Evolutionary conservation across 1,140 invertebrate species (phyloP), one percentile per base, ranked within the genome.

Genomic region (Drosophila seguyi): DNA sequence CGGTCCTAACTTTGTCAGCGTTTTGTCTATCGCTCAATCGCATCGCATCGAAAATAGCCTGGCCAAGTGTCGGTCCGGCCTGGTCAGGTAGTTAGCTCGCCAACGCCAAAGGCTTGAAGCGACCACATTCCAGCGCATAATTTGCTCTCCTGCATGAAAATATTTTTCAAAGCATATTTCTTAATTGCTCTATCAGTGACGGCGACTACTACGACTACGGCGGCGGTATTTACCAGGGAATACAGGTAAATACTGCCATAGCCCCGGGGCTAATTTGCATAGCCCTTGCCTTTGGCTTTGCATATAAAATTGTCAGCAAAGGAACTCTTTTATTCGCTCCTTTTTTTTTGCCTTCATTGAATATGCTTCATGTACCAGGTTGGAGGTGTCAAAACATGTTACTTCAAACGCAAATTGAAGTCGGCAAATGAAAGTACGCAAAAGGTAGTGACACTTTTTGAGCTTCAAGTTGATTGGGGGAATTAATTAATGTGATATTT

Each of bases 11-110:
- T 68, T 76, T 63, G 83, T 79, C 83, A 82, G 41, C 78, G 69
- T 76, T 86, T 86, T 72, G 83, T 87, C 81, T 84, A 79, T 79
- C 83, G 82, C 75, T 87, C 79, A 86, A 86, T 86, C 82, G 82
- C 62, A 36, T 78, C 55, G 79, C 60, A 48, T 75, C 82, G 61
- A 76, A 86, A 87, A 88, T 79, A 90, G 73, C 57, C 75, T 75
- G 52, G 53, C 42, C 20, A 71, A 39, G 34, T 36, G 39, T 39
- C 27, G 58, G 18, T 20, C 45, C 47, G 16, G 22, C 10, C 10
- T 48, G 4, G 25, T 8, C 68, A 16, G 44, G 44, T n/a, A n/a
- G n/a, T n/a, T 42, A 34, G 45, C 44, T 48, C 27, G 45, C 29
- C 48, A 74, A 41, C 72, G 72, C 50, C 59, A 57, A 66, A 82